These are phyloP conservation scores for Polydrusus pterygomalis DNA, from an alignment of 2,888 invertebrate species.

Conservation along the genomic window DNA sequence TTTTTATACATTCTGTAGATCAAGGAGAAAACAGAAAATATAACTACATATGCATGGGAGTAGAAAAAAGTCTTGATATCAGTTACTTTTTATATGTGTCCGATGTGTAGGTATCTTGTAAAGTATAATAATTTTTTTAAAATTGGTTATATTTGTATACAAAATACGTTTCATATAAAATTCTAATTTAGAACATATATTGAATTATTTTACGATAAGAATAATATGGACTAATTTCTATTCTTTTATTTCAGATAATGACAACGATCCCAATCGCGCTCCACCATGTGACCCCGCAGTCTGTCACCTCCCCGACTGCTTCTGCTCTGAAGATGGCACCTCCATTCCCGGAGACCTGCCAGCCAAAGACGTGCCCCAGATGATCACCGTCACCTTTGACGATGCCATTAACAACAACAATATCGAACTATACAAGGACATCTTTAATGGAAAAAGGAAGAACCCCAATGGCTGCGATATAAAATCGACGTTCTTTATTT, in stretches of 20 bases:
- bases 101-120: no score
- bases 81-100: no score
- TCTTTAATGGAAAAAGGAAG: slow-evolving; percentile 90
- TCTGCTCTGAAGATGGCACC: slow-evolving; percentile 95
- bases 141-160: no score
- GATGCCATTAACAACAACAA: slow-evolving; percentile 97
- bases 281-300: slow-evolving; percentile 91
- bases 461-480: slow-evolving; percentile 96
- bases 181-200: no score
- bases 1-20: no score
- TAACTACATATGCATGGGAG: no score
- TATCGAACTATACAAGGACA: slow-evolving; percentile 93
- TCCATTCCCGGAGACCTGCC: slow-evolving; percentile 89
- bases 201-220: background rate
- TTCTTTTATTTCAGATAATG: slow-evolving; percentile 81
- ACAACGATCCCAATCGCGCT: slow-evolving; percentile 94
- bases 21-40: no score
- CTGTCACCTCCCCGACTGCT: slow-evolving; percentile 93
- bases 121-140: no score
- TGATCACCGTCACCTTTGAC: slow-evolving; percentile 96
- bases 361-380: slow-evolving; percentile 90
- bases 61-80: no score
- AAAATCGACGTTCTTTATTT: slow-evolving; percentile 89
- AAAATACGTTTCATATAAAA: no score
- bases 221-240: background rate